Evolutionary conservation across 37 sponge, comb jelly and placozoan genomes (phyloP), one percentile per base, ranked within the genome.

Genomic region (Chondrilla cf. caribensis): DNA sequence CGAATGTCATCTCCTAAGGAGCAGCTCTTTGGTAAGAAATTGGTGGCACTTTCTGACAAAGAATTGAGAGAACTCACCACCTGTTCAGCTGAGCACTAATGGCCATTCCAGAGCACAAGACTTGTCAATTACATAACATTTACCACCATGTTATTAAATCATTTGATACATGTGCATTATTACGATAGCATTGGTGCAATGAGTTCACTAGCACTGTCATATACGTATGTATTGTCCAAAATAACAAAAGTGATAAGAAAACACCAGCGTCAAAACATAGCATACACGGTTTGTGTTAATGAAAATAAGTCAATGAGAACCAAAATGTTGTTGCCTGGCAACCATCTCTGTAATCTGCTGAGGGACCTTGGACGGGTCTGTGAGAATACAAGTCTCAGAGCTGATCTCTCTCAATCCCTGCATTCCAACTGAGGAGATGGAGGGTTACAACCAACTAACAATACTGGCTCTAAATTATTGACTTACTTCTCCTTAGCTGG

Each of bases 291-390:
- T n/a, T n/a, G n/a, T n/a, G n/a, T n/a, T n/a, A n/a, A n/a, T n/a
- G n/a, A n/a, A n/a, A n/a, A n/a, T n/a, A n/a, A 47, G 3, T n/a
- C 78, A 77, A 21, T 77, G 2, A 39, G 17, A 19, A 9, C 3
- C 54, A 51, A 47, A 26, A 47, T 28, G 29, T 3, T 40, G 43
- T 29, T 44, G 51, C 15, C 29, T 55, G 32, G 35, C 0, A 37
- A 28, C 59, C 57, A 77, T 54, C 78, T 92, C 83, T 17, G 79
- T 62, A 21, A 92, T 70, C 70, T 92, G 86, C 4, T 86, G 86
- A 15, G 93, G 93, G 0, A 92, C 86, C 71, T 86, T 91, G 17
- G 81, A 62, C 0, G 96, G 96, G 57, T 95, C 88, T 14, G 96
- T 73, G 15, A 95, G 87, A 37, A 95, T 92, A 21, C 87, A 78